Conservation (phyloP, 2,797 vertebrate species). For the Darevskia nairensis region DNA sequence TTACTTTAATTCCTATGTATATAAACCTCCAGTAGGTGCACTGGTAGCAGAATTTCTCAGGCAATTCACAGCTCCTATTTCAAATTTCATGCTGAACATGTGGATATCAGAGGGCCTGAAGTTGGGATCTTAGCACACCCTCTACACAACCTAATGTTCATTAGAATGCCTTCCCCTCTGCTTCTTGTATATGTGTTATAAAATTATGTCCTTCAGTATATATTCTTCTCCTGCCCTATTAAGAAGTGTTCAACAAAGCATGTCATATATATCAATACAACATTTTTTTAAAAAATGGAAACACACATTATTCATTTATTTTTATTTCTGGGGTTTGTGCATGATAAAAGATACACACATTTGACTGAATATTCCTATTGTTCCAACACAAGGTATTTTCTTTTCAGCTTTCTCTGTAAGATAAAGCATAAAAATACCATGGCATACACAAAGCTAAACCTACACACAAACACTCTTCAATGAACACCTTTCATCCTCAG, state of each 20-base stretch:
- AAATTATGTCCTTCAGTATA: rapidly evolving
- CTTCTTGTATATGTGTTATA: not conserved
- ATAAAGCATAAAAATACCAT: constrained; percentile 81
- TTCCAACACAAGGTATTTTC: constrained; percentile 80
- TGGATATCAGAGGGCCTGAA: not conserved
- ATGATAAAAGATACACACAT: constrained; percentile 78
- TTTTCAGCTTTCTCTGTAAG: constrained; percentile 58
- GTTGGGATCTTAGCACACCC: too few species aligned
- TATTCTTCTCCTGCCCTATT: constrained; percentile 21
- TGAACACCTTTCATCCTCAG: constrained; percentile 75
- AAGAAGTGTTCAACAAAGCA: not conserved
- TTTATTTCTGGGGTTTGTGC: constrained; percentile 75
- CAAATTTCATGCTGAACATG: not conserved
- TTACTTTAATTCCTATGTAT: not conserved
- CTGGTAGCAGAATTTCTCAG: not conserved
- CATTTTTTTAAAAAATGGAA: constrained; percentile 68
- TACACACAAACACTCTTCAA: constrained; percentile 75
- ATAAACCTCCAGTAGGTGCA: not conserved
- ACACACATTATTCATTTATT: constrained; percentile 80
- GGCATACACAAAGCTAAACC: constrained; percentile 78
- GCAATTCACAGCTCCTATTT: not conserved
- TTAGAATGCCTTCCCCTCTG: not conserved
- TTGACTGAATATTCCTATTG: constrained; percentile 75
- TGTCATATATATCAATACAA: constrained; percentile 20
- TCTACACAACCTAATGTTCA: not conserved